Conservation (phyloP, 1,140 invertebrate genomes). For the Caenorhabditis inopinata region DNA sequence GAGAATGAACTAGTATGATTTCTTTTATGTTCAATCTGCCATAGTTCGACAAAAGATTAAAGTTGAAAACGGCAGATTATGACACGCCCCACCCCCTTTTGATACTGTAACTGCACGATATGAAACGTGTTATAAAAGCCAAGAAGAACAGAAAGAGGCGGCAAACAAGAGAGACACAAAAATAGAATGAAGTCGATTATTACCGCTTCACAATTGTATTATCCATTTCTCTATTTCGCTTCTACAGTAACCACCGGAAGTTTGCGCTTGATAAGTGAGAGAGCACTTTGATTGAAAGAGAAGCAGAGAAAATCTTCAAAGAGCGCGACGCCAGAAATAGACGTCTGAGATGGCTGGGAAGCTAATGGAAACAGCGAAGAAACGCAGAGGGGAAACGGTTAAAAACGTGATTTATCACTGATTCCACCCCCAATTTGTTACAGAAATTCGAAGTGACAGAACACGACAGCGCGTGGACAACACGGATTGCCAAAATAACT, state of each 20-base stretch:
- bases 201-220: background rate
- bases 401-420: conserved; percentile 30
- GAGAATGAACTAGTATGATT: background rate
- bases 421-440: background rate
- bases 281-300: background rate
- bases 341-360: conserved; percentile 4
- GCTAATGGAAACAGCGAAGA: background rate
- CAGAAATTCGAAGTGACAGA: conserved; percentile 3
- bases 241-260: conserved; percentile 28
- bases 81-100: background rate
- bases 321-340: conserved; percentile 22
- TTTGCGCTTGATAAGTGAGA: background rate
- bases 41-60: background rate
- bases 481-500: too few relatives aligned
- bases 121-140: background rate
- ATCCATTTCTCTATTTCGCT: background rate
- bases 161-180: background rate
- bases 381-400: background rate
- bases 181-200: conserved; percentile 8
- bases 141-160: too few relatives aligned
- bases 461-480: too few relatives aligned
- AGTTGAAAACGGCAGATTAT: background rate
- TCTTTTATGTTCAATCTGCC: background rate
- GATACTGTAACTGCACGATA: background rate
- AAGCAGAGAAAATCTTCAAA: conserved; percentile 29